Conservation (phyloP, 2,113 vertebrate genomes). For the Megalops atlanticus region DNA sequence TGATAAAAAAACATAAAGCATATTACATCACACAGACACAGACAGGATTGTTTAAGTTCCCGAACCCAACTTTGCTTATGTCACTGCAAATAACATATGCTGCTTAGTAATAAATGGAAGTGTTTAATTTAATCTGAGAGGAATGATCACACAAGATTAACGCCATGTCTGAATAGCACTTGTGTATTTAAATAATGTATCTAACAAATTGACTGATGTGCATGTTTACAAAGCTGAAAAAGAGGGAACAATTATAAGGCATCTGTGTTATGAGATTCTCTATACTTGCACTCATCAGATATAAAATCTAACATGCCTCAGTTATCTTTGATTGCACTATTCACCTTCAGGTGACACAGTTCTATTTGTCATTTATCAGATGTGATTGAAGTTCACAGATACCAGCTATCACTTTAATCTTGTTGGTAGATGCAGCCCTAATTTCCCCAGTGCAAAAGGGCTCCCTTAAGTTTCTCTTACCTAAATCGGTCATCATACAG, state of each 20-base stretch:
- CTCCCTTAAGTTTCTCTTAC: neutral
- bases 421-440: neutral
- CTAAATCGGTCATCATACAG: no score
- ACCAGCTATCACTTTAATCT: neutral
- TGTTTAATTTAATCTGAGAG: no score
- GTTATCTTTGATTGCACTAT: neutral
- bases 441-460: neutral
- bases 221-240: neutral
- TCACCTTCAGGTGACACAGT: neutral
- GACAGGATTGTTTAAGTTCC: no score
- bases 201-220: neutral
- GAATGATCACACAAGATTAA: no score
- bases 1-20: no score
- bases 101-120: neutral
- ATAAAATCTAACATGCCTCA: neutral
- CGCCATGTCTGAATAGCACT: no score
- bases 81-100: neutral
- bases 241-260: neutral
- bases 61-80: no score
- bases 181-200: no score
- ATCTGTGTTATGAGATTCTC: neutral
- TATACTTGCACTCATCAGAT: neutral
- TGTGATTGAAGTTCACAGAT: neutral
- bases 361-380: neutral
- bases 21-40: no score